Evolutionary conservation across 2,113 vertebrate species (phyloP).

Genomic region (Semnornis frantzii): DNA sequence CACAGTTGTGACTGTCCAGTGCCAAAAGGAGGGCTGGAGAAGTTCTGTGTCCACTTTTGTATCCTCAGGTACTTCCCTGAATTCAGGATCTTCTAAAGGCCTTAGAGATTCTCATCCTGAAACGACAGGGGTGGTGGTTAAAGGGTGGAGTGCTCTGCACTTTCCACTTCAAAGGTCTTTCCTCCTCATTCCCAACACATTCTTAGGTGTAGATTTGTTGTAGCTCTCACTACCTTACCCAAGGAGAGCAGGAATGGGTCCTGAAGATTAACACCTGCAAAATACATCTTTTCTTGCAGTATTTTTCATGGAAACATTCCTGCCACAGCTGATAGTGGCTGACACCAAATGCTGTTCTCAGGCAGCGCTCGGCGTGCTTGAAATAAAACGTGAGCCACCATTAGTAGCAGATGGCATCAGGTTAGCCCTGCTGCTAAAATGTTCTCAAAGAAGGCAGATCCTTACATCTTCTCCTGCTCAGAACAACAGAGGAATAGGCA

Average conservation of each 20-base stretch:
- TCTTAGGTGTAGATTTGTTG: not conserved
- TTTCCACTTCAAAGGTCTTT: not conserved
- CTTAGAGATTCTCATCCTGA: not conserved
- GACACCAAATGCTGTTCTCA: slow-evolving; percentile 7
- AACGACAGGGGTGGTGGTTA: not conserved
- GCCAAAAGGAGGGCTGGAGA: not conserved
- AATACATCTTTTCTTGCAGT: not conserved
- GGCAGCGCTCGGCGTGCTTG: not conserved
- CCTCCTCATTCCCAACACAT: not conserved
- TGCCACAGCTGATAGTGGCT: not conserved
- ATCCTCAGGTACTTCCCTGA: not conserved
- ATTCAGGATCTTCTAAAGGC: not conserved
- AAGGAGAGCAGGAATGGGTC: not conserved
- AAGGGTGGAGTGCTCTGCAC: not conserved
- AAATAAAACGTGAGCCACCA: not conserved
- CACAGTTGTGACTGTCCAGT: not conserved
- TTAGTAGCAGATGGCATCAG: slow-evolving; percentile 22
- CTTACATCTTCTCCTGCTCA: not conserved
- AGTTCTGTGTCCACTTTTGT: not conserved
- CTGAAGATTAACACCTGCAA: not conserved
- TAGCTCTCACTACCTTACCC: not conserved
- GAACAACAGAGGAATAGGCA: not conserved
- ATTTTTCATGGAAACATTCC: not conserved
- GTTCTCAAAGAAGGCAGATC: not conserved
- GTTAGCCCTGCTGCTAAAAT: slow-evolving; percentile 13